These are phyloP conservation scores for Hydrotaea diabolus DNA, from an alignment of 2,888 invertebrate genomes.

Conservation along the genomic window DNA sequence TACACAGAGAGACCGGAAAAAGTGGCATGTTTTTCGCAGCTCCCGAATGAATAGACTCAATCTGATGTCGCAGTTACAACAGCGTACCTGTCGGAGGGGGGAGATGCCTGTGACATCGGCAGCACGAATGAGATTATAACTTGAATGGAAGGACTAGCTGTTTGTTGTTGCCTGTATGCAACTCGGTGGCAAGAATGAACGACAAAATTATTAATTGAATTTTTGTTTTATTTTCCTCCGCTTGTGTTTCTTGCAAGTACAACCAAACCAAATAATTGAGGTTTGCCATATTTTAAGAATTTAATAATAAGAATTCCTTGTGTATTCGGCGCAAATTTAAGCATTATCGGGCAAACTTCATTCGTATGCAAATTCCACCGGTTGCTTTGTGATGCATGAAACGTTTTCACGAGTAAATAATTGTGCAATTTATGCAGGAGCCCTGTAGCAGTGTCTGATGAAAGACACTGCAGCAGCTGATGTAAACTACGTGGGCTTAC, in stretches of 20 bases:
- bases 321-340: not conserved
- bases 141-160: constrained; percentile 8
- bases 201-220: constrained; percentile 9
- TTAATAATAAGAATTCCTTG: not conserved
- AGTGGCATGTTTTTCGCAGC: not conserved
- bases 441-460: not conserved
- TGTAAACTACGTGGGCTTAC: not conserved
- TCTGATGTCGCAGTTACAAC: not conserved
- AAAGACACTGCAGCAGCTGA: not conserved
- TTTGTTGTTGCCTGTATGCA: not conserved
- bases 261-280: no score
- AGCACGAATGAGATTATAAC: not conserved
- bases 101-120: not conserved
- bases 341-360: not conserved
- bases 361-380: constrained; percentile 52
- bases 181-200: not conserved
- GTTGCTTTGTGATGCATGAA: constrained; percentile 51
- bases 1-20: not conserved
- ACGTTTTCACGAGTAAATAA: constrained; percentile 51
- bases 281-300: not conserved
- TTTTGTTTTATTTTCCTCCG: not conserved
- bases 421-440: constrained; percentile 40
- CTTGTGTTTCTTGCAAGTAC: no score
- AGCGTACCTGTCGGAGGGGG: not conserved
- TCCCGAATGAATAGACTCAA: not conserved